Conservation (phyloP, 2,113 vertebrate genomes). For the Phylloscopus whistleri region DNA sequence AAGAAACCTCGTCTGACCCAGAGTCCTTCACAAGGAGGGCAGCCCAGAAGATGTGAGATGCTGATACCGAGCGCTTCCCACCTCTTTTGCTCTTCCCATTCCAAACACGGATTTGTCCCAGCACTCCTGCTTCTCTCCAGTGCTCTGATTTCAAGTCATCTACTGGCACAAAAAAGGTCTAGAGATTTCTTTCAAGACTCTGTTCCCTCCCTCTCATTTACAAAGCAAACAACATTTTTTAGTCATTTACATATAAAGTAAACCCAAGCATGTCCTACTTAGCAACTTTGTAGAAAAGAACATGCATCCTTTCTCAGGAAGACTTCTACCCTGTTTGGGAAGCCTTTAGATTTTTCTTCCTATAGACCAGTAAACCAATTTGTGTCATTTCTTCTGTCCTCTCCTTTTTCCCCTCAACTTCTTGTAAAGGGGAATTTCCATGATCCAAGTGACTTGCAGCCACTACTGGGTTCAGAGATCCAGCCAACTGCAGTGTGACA, state of each 20-base stretch:
- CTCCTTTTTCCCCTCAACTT: background rate
- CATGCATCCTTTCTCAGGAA: background rate
- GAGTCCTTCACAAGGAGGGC: background rate
- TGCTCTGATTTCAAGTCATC: background rate
- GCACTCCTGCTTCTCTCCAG: background rate
- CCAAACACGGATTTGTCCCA: background rate
- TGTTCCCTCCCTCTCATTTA: background rate
- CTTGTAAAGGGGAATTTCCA: background rate
- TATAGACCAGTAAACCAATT: background rate
- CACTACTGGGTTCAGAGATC: background rate
- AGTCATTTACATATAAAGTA: background rate
- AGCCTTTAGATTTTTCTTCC: background rate
- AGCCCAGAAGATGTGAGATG: background rate
- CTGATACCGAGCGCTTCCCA: fast-evolving
- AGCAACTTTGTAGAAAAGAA: background rate
- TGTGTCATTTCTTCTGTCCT: background rate
- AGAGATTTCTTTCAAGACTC: background rate
- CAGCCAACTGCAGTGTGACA: background rate
- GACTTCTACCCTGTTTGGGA: background rate
- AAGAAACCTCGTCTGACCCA: background rate
- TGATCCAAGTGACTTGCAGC: background rate
- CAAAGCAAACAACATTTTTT: background rate
- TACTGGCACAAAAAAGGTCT: background rate
- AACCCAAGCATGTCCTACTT: background rate
- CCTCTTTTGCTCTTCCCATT: slow-evolving; percentile 7